Evolutionary conservation across 2,888 invertebrate genomes (phyloP), one percentile per base, ranked within the genome.

Genomic region (Drosophila lutescens): DNA sequence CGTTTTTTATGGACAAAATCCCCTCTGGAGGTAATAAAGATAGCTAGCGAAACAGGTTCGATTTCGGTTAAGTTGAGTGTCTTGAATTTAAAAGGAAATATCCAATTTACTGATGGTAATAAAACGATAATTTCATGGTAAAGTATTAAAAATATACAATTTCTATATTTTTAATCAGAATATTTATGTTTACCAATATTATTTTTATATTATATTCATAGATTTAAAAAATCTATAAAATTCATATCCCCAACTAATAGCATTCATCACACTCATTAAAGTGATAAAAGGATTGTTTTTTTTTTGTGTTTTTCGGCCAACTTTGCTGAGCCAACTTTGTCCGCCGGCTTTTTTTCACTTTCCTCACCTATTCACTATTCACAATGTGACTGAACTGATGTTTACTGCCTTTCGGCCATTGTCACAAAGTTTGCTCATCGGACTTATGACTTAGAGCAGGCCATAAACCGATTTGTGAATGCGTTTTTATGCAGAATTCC

Each of bases 381-480:
- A 55, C 50, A 41, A 41, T 46, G 34, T 47, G 58, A 53, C 20
- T 71, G 75, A 61, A 53, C 20, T 71, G 75, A 61, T 65, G 66
- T 61, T 57, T 62, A 56, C 51, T 30, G 40, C 58, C 43, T 55
- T 49, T 49, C 36, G 41, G 40, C 61, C 43, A 36, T 62, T 69
- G 61, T 53, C 57, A 26, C 59, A 79, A 82, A 85, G 62, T 85
- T 85, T 82, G 40, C 59, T 66, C 80, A 79, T 77, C 69, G 68
- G 69, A 73, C 75, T 79, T 80, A 76, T 66, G 55, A 67, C 59
- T 47, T 66, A 56, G 49, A 34, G 54, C 57, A 53, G 68, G 67
- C 71, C 80, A 67, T 79, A 83, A 80, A 70, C 83, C 75, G 83
- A 83, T 86, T 80, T 75, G 55, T 46, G 68, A 43, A 55, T 58